Percentiles rank a stretch among this genome's conserved stretches.
Evolutionary conservation across 2,113 vertebrate genomes (phyloP).

Genomic region (Dicerorhinus sumatrensis): DNA sequence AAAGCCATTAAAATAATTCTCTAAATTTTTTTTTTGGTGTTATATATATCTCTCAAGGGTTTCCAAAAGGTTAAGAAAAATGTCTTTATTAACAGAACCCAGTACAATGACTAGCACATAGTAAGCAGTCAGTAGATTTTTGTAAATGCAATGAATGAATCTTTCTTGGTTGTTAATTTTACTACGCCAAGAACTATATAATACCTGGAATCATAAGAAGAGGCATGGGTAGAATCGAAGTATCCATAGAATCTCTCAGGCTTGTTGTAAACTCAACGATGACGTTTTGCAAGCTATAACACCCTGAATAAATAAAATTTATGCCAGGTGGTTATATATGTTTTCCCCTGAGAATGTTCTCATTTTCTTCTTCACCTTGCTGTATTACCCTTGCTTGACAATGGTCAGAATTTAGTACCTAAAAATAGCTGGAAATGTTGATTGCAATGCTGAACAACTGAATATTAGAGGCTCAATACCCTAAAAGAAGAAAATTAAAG

Average conservation of each 20-base stretch:
- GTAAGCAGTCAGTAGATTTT: not conserved
- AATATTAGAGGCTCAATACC: not conserved
- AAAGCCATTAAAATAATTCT: not conserved
- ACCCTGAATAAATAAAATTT: not conserved
- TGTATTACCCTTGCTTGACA: not conserved
- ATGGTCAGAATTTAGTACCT: slow-evolving; percentile 36
- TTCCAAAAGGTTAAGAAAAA: not conserved
- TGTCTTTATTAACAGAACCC: not conserved
- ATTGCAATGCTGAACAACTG: not conserved
- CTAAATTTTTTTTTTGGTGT: not conserved
- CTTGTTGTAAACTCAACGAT: not conserved
- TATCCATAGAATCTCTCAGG: not conserved
- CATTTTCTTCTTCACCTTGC: not conserved
- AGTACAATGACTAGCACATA: not conserved
- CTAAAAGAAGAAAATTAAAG: slow-evolving; percentile 55
- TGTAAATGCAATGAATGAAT: not conserved
- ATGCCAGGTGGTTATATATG: not conserved
- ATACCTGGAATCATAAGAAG: not conserved
- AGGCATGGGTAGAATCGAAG: not conserved
- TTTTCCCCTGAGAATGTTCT: not conserved
- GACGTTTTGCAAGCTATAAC: not conserved
- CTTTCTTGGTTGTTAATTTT: not conserved
- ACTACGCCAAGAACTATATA: not conserved
- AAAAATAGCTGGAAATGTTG: slow-evolving; percentile 47
- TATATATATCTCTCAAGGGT: not conserved